Conservation (phyloP, 2,797 vertebrate genomes). For the Fistularia commersonii region DNA sequence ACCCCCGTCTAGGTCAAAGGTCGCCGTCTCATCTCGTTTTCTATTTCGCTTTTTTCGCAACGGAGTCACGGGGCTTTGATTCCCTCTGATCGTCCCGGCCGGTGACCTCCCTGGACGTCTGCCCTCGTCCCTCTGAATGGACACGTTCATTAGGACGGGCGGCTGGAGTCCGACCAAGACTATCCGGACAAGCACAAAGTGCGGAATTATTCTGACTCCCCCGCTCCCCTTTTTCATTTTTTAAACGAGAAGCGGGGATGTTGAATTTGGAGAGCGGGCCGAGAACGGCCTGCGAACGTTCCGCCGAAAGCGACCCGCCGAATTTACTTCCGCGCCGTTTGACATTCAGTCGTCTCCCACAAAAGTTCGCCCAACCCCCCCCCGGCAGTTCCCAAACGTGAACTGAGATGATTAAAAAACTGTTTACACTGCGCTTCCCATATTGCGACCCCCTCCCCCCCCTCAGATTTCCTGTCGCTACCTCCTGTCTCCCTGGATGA, state of each 20-base stretch:
- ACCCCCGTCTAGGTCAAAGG: too few relatives aligned
- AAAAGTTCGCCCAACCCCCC: too few relatives aligned
- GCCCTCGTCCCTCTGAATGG: constrained; percentile 64
- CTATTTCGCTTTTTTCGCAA: constrained; percentile 17
- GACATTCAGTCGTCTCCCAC: constrained; percentile 51
- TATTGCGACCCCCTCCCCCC: constrained; percentile 60
- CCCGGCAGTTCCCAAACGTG: constrained; percentile 76
- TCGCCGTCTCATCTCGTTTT: too few relatives aligned
- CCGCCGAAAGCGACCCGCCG: too few relatives aligned
- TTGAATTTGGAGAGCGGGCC: too few relatives aligned
- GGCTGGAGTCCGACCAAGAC: constrained; percentile 51
- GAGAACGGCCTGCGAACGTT: too few relatives aligned
- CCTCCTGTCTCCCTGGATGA: constrained; percentile 73
- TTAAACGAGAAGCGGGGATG: constrained; percentile 47
- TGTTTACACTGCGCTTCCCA: constrained; percentile 83
- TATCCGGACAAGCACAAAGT: constrained; percentile 66
- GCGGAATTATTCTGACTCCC: constrained; percentile 63
- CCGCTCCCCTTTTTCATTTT: constrained; percentile 33
- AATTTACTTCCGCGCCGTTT: constrained; percentile 56
- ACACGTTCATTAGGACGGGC: constrained; percentile 58
- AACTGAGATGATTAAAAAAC: constrained; percentile 79
- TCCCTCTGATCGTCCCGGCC: constrained; percentile 59
- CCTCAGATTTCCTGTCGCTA: constrained; percentile 77
- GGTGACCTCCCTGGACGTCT: constrained; percentile 59
- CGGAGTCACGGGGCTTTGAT: constrained; percentile 49